Percentiles rank a stretch among this genome's conserved stretches.
Evolutionary conservation across 2,797 vertebrate species (phyloP).

Genomic region (Zenarchopterus dispar): DNA sequence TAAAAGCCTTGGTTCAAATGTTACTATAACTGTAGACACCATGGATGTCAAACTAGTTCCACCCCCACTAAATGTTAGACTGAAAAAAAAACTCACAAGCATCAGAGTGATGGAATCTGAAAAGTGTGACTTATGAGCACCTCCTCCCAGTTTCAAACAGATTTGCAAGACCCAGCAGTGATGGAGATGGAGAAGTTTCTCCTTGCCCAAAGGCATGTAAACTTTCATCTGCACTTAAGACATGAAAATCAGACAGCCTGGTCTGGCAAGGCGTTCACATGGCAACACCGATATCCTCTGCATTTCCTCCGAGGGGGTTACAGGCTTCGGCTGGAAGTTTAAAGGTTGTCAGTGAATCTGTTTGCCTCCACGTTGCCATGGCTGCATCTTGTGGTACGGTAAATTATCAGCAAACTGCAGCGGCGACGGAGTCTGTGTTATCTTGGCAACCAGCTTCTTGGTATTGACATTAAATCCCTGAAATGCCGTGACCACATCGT

Average conservation of each 20-base stretch:
- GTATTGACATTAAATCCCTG: constrained; percentile 34
- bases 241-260: constrained; percentile 20
- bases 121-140: not conserved
- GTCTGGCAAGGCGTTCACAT: constrained; percentile 35
- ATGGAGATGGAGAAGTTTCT: constrained; percentile 7
- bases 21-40: not conserved
- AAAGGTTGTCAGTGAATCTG: constrained; percentile 38
- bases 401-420: constrained; percentile 23
- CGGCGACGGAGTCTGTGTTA: constrained; percentile 24
- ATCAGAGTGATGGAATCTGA: no score
- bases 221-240: constrained; percentile 40
- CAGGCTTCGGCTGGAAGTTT: constrained; percentile 24
- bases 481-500: not conserved
- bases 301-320: constrained; percentile 5
- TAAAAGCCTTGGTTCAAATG: not conserved
- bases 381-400: constrained; percentile 5
- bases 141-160: not conserved
- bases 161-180: constrained; percentile 2
- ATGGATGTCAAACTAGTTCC: not conserved
- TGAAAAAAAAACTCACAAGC: no score
- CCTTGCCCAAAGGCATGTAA: constrained; percentile 5
- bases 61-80: constrained; percentile 9
- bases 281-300: constrained; percentile 31
- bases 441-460: constrained; percentile 38
- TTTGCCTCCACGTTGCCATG: constrained; percentile 33